Evolutionary conservation across 64 coral and sea anemone genomes (phyloP), one percentile per base, ranked within the genome.

Genomic region (Montipora foliosa): DNA sequence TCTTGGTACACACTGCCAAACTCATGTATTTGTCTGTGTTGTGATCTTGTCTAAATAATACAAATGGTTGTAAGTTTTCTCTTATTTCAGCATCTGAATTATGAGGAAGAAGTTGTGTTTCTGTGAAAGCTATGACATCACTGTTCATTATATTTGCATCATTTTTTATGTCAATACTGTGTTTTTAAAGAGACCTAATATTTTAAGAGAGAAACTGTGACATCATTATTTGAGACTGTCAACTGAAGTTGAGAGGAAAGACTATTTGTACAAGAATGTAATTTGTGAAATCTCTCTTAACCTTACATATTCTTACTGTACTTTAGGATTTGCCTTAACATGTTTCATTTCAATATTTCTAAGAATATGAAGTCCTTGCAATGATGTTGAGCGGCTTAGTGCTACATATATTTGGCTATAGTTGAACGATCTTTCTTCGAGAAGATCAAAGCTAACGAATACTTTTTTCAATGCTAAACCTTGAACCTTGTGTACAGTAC

Each of bases 351-450:
- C 70, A 77, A 89, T 89, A 58, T 89, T 75, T 4, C 87, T 73
- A 76, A 76, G 87, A 76, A 89, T 89, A 78, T 89, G 87, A 89
- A 89, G 70, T 55, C 87, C 87, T 89, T 89, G 87, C 21, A 89
- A 76, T 89, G 71, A 77, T 89, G 87, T 89, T 75, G 49, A 76
- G 20, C 87, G 87, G 16, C 71, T 89, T 78, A 77, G 58, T 77
- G 87, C 87, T 57, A 96, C 87, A 92, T 95, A 92, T 80, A 95
- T 81, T 87, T 95, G 94, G 14, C 94, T 89, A 91, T 91, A 95
- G 76, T 91, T 91, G 79, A 95, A 95, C 11, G 75, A 57, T 79
- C 83, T 88, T 81, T 95, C 83, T 88, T 88, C 76, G 16, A 91
- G 13, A 12, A 95, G 53, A 8, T 95, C 80, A 90, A 91, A 90